Evolutionary conservation across 2,113 vertebrate species (phyloP).

Genomic region (Caranx ignobilis): DNA sequence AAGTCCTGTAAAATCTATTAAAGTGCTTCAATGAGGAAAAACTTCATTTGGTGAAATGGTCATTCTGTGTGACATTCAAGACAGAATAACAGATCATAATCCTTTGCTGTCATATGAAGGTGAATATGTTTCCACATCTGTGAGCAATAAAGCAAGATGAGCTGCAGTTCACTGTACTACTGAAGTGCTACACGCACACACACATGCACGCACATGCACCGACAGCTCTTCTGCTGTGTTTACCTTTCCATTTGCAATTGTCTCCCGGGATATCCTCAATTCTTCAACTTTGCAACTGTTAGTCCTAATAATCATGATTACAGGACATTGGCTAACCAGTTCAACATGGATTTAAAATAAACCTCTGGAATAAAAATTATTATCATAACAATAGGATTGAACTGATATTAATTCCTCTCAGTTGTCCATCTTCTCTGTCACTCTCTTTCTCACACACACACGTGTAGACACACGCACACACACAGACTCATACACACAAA

Average conservation of each 20-base stretch:
- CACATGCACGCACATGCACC: slow-evolving; percentile 11
- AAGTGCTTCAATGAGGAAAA: slow-evolving; percentile 46
- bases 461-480: slow-evolving; percentile 11
- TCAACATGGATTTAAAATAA: neutral
- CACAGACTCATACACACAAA: slow-evolving; percentile 35
- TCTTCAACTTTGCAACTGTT: slow-evolving; percentile 36
- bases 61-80: slow-evolving; percentile 48
- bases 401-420: slow-evolving; percentile 2
- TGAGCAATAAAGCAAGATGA: slow-evolving; percentile 63
- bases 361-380: slow-evolving; percentile 9
- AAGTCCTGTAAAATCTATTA: slow-evolving; percentile 60
- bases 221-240: slow-evolving; percentile 27
- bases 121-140: slow-evolving; percentile 73
- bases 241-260: slow-evolving; percentile 56
- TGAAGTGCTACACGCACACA: neutral
- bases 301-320: slow-evolving; percentile 10
- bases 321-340: neutral
- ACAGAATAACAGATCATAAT: slow-evolving; percentile 51
- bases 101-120: slow-evolving; percentile 58
- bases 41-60: slow-evolving; percentile 34
- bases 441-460: neutral
- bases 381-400: slow-evolving; percentile 13
- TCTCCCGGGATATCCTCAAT: slow-evolving; percentile 27
- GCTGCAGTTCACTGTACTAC: slow-evolving; percentile 21
- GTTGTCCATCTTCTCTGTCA: neutral